Base-by-base conservation (phyloP, 2,888 invertebrate species). In the Nomada ruficornis region DNA sequence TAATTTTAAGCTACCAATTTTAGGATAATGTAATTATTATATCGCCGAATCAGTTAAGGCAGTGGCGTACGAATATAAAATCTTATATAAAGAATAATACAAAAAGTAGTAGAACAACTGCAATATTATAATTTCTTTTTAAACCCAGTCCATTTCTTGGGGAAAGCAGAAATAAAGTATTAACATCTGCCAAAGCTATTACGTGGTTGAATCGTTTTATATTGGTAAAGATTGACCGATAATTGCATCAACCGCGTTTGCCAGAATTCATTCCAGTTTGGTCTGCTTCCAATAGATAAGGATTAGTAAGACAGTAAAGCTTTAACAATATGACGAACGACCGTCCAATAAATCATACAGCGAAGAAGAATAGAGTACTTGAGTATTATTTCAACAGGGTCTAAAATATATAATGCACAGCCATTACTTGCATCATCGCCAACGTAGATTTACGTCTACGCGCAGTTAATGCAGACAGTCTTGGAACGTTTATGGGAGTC, bases 341-440 rank as follows among this genome's bases (percentile, higher is more conserved):
- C 20, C n/a, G 3, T 47, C n/a, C 44, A 3, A 0, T 13, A 59
- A 59, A n/a, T 54, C 11, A 10, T 10, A 2, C 9, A 13, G 42
- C 13, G 18, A n/a, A 23, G 42, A 52, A 52, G 47, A 52, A 62
- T 54, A 42, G 1, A 23, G 13, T 3, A 2, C 0, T 29, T 15
- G n/a, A n/a, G 62, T 72, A 62, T 54, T 42, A 55, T 67, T 67
- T 50, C 52, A 63, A 55, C 11, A 42, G 42, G 1, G 23, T 0
- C 4, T 26, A 9, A n/a, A n/a, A 23, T 52, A 54, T 15, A 29
- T 36, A 13, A 62, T 52, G 0, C 11, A 11, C 10, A 20, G 5
- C 11, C 18, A 20, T 20, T 52, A 63, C 18, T 54, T 26, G 7
- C 2, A 64, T 55, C 20, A 15, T 7, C 36, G 42, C 9, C 9